Base-by-base conservation (phyloP, 2,888 invertebrate genomes). In the Dione juno region DNA sequence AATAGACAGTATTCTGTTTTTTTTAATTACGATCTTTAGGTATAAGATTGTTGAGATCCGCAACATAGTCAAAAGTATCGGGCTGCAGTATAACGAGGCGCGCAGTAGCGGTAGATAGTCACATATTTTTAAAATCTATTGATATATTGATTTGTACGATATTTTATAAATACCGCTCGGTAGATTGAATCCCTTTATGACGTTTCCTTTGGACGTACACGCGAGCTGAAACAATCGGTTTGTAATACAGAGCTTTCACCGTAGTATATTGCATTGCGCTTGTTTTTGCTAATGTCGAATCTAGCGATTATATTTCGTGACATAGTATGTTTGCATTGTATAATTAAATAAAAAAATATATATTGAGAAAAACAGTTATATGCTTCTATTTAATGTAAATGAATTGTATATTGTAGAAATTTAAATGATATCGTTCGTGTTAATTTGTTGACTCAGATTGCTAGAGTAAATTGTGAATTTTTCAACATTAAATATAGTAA, bases 361-460 rank as follows among this genome's bases (percentile, higher is more conserved):
- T 81, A 84, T 87, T 84, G 86, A 88, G 83, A 84, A 82, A 81
- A 82, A 85, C 83, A 84, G 77, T 83, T 79, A 86, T 84, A 84
- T 86, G 90, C 91, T 90, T 89, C 84, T 78, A 88, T 86, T 84
- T 81, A 87, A 84, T 90, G 87, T 90, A 89, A 88, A 88, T 85
- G 82, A 80, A 86, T 87, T 89, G 90, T 91, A 91, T 89, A 90
- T 89, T 90, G 80, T 88, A 88, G 84, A 82, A 85, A 84, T 81
- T 81, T 81, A 88, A 88, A 84, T 85, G 81, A 82, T 88, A 87
- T 86, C 86, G 85, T 84, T 85, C 85, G 84, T 84, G 86, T 90
- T 91, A 84, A 84, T 91, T 91, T 89, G 77, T 78, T 78, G 74
- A 89, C 84, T 88, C 88, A 86, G 87, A 88, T 89, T 89, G 90